These are phyloP conservation scores for Mobula hypostoma DNA, from an alignment of 2,113 vertebrate species.

Conservation along the genomic window DNA sequence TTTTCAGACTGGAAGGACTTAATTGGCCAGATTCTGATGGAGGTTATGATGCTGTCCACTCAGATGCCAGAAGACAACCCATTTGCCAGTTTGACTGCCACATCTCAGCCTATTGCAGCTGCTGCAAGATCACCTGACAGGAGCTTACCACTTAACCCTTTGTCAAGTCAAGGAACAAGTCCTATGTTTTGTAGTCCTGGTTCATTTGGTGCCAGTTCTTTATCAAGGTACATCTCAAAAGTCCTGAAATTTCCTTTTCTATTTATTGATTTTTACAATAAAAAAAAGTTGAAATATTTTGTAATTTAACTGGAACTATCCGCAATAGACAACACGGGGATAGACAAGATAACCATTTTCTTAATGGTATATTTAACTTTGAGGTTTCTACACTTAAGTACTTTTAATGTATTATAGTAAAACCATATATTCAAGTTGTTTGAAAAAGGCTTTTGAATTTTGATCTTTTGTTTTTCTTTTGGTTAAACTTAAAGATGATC, in stretches of 20 bases:
- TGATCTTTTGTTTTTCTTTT: background rate
- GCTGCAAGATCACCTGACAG: constrained; percentile 82
- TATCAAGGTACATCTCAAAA: constrained; percentile 80
- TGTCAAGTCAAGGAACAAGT: constrained; percentile 77
- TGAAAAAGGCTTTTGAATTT: background rate
- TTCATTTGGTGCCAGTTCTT: constrained; percentile 82
- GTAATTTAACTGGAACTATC: background rate
- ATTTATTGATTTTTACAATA: background rate
- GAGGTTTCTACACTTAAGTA: background rate
- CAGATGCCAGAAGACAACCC: constrained; percentile 87
- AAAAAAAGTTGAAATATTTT: background rate
- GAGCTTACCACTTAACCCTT: constrained; percentile 69
- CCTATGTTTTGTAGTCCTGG: constrained; percentile 79
- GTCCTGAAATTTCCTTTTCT: background rate
- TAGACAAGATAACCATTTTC: background rate
- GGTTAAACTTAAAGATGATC: background rate
- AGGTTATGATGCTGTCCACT: constrained; percentile 96
- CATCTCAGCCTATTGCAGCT: constrained; percentile 82
- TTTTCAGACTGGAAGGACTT: constrained; percentile 96
- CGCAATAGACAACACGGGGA: background rate
- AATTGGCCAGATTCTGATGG: constrained; percentile 96
- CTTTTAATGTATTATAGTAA: background rate
- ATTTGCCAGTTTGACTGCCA: constrained; percentile 91
- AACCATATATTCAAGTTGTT: background rate
- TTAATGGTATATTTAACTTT: background rate